Conservation (phyloP, 2,113 vertebrate species). For the Muntiacus reevesi region DNA sequence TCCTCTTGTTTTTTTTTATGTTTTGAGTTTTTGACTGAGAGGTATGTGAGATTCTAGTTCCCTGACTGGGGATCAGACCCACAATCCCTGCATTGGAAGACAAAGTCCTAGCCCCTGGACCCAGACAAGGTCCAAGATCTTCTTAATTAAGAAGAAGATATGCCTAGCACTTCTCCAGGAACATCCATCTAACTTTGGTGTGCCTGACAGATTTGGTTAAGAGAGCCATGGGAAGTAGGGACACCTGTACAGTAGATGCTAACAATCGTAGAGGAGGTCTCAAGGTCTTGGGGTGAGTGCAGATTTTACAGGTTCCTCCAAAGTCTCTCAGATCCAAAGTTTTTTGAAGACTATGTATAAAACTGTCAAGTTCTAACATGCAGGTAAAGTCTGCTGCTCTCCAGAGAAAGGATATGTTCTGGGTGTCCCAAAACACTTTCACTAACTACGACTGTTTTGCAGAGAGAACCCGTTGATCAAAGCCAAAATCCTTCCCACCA, state of each 20-base stretch:
- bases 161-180: background rate
- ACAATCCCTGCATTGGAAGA: background rate
- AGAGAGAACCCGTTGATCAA: constrained; percentile 41
- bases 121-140: background rate
- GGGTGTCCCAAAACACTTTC: background rate
- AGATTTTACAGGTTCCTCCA: background rate
- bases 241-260: background rate
- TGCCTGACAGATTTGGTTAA: background rate
- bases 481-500: constrained; percentile 1
- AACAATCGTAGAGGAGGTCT: background rate
- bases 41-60: background rate
- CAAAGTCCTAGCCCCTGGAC: background rate
- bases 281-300: background rate
- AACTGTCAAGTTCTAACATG: background rate
- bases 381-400: background rate
- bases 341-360: constrained; percentile 7
- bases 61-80: background rate
- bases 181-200: background rate
- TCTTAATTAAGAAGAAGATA: background rate
- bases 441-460: background rate
- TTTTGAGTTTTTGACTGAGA: background rate
- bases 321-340: background rate
- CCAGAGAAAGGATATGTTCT: constrained; percentile 14
- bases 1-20: background rate
- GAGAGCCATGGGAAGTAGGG: background rate